phyloP scores from a whole-genome alignment of 2,797 vertebrate species.

The Pangasius krempfi region DNA sequence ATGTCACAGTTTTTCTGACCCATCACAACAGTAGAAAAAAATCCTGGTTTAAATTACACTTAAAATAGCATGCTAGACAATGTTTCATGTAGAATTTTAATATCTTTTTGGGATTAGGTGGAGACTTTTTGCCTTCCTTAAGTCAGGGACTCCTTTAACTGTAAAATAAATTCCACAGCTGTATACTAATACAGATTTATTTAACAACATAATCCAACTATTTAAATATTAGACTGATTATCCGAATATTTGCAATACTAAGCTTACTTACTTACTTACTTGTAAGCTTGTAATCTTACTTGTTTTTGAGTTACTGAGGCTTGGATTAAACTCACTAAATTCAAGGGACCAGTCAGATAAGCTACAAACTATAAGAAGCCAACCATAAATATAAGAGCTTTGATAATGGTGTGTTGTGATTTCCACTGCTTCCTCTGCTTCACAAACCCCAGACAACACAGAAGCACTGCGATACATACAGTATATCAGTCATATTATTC shows the following conservation, averaged over 20 bases:
- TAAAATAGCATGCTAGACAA: background rate
- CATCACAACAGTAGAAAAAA: background rate
- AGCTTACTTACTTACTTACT: background rate
- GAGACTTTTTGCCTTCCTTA: background rate
- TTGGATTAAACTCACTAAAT: background rate
- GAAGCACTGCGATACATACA: background rate
- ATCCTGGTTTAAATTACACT: background rate
- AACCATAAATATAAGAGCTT: background rate
- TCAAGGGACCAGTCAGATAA: background rate
- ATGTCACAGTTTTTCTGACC: background rate
- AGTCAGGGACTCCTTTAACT: background rate
- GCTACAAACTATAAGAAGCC: background rate
- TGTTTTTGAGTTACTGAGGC: background rate
- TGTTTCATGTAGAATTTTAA: background rate
- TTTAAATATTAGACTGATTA: background rate
- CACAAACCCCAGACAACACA: background rate
- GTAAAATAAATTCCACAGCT: background rate
- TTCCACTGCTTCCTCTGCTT: background rate
- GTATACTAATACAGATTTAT: background rate
- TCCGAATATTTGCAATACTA: background rate
- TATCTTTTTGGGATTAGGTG: background rate
- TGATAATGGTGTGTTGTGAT: background rate
- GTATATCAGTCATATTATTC: background rate
- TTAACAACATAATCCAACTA: background rate
- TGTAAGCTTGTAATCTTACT: background rate